Evolutionary conservation across 2,113 vertebrate genomes (phyloP).

Genomic region (Strix aluco): DNA sequence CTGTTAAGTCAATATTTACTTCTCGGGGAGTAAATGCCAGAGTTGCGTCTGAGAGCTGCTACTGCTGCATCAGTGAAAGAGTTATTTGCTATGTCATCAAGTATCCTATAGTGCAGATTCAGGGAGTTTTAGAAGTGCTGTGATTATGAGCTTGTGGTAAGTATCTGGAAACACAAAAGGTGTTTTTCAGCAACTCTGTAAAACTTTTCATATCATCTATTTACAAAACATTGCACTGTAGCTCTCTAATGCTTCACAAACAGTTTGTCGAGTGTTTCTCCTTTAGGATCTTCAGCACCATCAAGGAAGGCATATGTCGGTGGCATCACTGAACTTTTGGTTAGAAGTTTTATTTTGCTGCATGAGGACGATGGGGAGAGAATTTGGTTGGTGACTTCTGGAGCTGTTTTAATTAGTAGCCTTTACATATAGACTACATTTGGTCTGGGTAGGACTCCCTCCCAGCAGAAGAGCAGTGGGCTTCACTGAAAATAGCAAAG

Average conservation of each 20-base stretch:
- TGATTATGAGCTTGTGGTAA: slow-evolving; percentile 27
- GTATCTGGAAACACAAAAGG: not conserved
- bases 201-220: not conserved
- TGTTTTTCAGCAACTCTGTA: not conserved
- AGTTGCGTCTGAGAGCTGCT: slow-evolving; percentile 15
- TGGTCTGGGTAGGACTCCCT: not conserved
- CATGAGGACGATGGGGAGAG: not conserved
- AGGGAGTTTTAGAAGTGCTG: slow-evolving; percentile 40
- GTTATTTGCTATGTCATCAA: slow-evolving; percentile 39
- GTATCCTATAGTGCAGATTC: slow-evolving; percentile 30
- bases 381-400: not conserved
- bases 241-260: not conserved
- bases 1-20: slow-evolving; percentile 52
- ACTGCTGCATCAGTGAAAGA: slow-evolving; percentile 4
- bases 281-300: not conserved
- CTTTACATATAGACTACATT: not conserved
- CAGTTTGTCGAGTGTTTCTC: not conserved
- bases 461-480: not conserved
- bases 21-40: not conserved
- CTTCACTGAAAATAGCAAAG: not conserved
- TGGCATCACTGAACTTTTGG: not conserved
- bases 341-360: not conserved
- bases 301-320: not conserved
- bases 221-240: not conserved
- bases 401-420: not conserved